Conservation (phyloP, 1,140 invertebrate species). For the Metopolophium dirhodum region DNA sequence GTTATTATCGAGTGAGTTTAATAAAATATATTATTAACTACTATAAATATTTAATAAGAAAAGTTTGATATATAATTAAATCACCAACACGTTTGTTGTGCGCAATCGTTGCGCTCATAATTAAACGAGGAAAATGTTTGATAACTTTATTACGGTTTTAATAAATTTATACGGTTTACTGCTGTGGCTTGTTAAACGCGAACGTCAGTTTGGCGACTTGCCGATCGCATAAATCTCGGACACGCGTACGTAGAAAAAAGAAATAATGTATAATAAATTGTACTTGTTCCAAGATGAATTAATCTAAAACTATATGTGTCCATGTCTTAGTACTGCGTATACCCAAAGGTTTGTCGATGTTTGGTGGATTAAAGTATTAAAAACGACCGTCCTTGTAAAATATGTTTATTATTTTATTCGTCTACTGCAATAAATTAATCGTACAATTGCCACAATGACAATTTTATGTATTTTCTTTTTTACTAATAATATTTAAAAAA, state of each 20-base stretch:
- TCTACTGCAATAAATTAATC: not conserved
- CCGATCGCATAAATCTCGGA: slow-evolving; percentile 24
- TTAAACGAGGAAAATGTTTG: slow-evolving; percentile 19
- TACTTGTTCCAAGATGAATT: slow-evolving; percentile 21
- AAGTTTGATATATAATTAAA: slow-evolving; percentile 11
- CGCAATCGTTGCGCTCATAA: not conserved
- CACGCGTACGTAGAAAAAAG: not conserved
- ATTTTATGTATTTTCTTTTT: not conserved
- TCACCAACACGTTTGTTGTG: not conserved
- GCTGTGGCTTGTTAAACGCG: slow-evolving; percentile 35
- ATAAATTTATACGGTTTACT: not conserved
- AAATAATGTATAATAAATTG: slow-evolving; percentile 5
- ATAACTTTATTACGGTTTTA: slow-evolving; percentile 4
- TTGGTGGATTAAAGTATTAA: not conserved
- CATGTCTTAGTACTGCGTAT: not conserved
- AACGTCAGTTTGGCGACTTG: slow-evolving; percentile 26
- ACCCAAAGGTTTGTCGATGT: not conserved
- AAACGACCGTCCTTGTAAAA: not conserved
- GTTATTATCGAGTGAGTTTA: not conserved
- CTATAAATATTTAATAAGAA: not conserved
- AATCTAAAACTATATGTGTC: slow-evolving; percentile 6
- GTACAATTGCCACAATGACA: not conserved
- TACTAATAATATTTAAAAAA: not conserved
- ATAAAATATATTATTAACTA: not conserved
- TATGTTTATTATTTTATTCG: not conserved